These are phyloP conservation scores for Cantharis lateralis DNA, from an alignment of 2,888 invertebrate species.

Conservation along the genomic window DNA sequence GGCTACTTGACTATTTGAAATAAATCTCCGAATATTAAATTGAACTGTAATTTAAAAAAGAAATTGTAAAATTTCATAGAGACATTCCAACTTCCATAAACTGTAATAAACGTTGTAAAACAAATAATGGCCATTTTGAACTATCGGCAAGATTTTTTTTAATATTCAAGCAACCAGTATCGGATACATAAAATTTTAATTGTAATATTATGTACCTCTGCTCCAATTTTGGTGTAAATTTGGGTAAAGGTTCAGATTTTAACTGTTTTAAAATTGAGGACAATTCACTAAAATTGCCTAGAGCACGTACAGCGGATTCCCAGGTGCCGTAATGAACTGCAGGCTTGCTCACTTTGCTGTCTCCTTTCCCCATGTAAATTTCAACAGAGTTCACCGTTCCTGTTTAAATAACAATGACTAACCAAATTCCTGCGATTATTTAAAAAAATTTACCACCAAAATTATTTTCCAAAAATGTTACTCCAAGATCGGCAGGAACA, in stretches of 20 bases:
- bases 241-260: conserved; percentile 67
- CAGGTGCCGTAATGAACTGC: conserved; percentile 85
- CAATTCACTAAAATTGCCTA: conserved; percentile 69
- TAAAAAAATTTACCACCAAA: conserved; percentile 65
- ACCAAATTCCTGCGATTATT: not conserved
- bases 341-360: conserved; percentile 51
- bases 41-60: too few species aligned
- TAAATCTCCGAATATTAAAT: too few species aligned
- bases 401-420: conserved; percentile 37
- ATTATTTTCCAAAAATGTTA: conserved; percentile 75
- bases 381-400: conserved; percentile 78
- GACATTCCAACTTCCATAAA: too few species aligned
- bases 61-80: too few species aligned
- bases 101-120: too few species aligned
- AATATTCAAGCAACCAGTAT: too few species aligned
- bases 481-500: conserved; percentile 87
- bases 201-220: not conserved
- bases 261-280: conserved; percentile 57
- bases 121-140: too few species aligned
- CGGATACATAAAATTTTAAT: not conserved
- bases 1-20: too few species aligned
- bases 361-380: conserved; percentile 63
- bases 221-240: conserved; percentile 44
- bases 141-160: too few species aligned
- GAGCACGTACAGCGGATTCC: conserved; percentile 81